Evolutionary conservation across 2,113 vertebrate genomes (phyloP).

Genomic region (Neofelis nebulosa): DNA sequence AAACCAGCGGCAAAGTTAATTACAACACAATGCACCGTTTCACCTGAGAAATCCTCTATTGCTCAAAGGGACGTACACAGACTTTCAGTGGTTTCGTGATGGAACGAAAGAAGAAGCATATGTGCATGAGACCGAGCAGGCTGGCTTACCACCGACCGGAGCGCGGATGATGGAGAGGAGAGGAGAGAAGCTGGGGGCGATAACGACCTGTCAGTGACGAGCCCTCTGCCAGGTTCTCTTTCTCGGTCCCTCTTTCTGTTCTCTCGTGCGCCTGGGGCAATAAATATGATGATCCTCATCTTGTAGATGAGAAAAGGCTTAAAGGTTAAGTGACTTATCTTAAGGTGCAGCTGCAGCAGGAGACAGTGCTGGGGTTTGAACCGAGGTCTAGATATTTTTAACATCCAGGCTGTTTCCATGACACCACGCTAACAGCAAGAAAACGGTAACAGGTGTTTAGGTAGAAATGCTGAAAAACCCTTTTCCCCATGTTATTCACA

Average conservation of each 20-base stretch:
- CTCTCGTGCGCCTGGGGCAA: neutral
- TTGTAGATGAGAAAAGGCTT: neutral
- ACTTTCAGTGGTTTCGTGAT: neutral
- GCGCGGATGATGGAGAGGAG: rapidly evolving
- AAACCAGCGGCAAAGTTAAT: neutral
- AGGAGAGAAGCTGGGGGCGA: neutral
- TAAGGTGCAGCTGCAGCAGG: neutral
- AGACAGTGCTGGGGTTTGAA: neutral
- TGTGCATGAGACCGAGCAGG: rapidly evolving
- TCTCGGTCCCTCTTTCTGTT: rapidly evolving
- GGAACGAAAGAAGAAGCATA: neutral
- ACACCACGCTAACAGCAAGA: neutral
- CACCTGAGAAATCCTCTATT: neutral
- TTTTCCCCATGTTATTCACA: neutral
- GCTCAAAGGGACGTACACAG: neutral
- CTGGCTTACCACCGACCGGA: neutral
- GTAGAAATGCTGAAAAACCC: neutral
- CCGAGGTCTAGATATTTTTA: neutral
- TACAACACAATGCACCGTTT: neutral
- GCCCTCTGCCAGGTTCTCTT: neutral
- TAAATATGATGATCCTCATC: neutral
- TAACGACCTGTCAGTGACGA: rapidly evolving
- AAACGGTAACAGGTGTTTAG: neutral
- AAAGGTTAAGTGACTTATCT: neutral
- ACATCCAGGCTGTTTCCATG: neutral